Evolutionary conservation across 30 jellyfish, hydroid and myxozoan genomes (phyloP), one percentile per base, ranked within the genome.

Genomic region (Aurelia coerulea): DNA sequence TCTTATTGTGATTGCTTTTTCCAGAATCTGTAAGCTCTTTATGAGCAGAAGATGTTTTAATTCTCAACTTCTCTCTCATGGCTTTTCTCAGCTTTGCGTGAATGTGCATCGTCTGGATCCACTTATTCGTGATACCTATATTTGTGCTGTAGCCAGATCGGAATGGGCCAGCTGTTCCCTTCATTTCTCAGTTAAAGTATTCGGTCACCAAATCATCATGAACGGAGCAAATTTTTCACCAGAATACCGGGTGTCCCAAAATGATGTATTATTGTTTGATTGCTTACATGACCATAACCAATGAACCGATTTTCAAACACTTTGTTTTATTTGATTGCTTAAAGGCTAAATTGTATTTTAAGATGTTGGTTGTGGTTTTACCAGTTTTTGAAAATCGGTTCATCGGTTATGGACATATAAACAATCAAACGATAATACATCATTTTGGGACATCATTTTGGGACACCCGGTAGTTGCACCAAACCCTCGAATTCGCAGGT

Each of bases 141-240:
- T 65, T 65, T 33, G 76, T 65, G 76, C 76, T 65, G 6, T 65
- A 17, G 50, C 76, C 76, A 65, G 76, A 65, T 65, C 76, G 2
- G 50, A 65, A 65, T 65, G 76, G 76, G 76, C 76, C 76, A 65
- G 76, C 76, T 65, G 76, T 65, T 2, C 76, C 76, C 51, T 65
- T 65, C 8, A 46, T 65, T 65, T 65, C 76, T 65, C 76, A 4
- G 50, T 65, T 65, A 65, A 65, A 65, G 50, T 65, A 14, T 58
- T 18, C 67, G 67, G 67, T 58, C 67, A 58, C 67, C 67, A 58
- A 58, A 58, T 58, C 67, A 58, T 5, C 67, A 58, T 58, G 67
- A 58, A 58, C 67, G 29, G 67, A 1, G 29, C 1, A 58, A 1
- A 12, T n/a, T n/a, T n/a, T n/a, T n/a, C n/a, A n/a, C n/a, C n/a